phyloP scores from a whole-genome alignment of 2,113 vertebrate genomes.

The Cyanistes caeruleus region DNA sequence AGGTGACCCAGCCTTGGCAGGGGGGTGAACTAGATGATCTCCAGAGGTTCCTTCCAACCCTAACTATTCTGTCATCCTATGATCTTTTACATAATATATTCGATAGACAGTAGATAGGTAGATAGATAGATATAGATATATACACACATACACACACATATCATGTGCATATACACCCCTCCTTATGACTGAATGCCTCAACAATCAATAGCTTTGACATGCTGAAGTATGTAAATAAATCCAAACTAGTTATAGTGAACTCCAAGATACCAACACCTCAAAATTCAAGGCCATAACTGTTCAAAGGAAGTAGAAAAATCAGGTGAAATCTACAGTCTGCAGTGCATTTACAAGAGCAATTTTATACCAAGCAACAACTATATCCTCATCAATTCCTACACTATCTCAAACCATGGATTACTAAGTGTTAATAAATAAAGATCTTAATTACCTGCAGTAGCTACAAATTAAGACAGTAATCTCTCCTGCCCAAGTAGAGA shows the following conservation, averaged over 20 bases:
- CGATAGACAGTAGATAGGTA: too few relatives aligned
- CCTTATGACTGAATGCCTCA: not conserved
- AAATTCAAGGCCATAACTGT: not conserved
- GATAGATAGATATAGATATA: not conserved
- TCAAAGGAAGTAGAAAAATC: not conserved
- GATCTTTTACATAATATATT: not conserved
- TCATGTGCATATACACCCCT: rapidly evolving
- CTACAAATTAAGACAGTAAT: not conserved
- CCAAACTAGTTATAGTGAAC: not conserved
- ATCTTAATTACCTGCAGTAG: not conserved
- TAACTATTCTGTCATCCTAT: not conserved
- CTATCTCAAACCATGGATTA: not conserved
- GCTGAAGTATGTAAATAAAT: not conserved
- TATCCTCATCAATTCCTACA: not conserved
- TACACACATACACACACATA: too few relatives aligned
- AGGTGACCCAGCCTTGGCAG: not conserved
- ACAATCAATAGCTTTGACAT: not conserved
- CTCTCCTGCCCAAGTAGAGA: not conserved
- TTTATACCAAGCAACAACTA: not conserved
- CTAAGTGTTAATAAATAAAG: not conserved
- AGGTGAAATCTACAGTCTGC: not conserved
- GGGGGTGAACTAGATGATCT: too few relatives aligned
- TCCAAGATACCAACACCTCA: not conserved
- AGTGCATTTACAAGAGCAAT: not conserved
- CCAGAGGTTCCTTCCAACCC: not conserved